phyloP scores from a whole-genome alignment of 2,888 invertebrate genomes.

The Hydrotaea diabolus region DNA sequence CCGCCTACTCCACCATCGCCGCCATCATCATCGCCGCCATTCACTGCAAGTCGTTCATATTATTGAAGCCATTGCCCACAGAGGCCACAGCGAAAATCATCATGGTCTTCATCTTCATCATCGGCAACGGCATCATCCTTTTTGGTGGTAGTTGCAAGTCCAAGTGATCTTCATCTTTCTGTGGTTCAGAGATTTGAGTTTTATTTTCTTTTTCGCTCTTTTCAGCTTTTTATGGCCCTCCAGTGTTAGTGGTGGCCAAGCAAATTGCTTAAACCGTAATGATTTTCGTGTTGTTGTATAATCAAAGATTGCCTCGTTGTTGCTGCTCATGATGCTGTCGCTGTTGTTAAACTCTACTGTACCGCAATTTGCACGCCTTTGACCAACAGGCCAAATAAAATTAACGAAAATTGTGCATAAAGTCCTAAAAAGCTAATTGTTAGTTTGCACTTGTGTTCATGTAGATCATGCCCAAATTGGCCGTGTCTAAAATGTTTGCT shows the following conservation, averaged over 20 bases:
- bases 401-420: slow-evolving; percentile 70
- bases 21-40: not conserved
- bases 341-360: slow-evolving; percentile 51
- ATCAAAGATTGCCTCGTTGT: slow-evolving; percentile 60
- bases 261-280: slow-evolving; percentile 70
- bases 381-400: slow-evolving; percentile 70
- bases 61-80: slow-evolving; percentile 36
- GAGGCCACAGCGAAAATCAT: slow-evolving; percentile 46
- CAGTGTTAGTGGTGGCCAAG: slow-evolving; percentile 57
- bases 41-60: slow-evolving; percentile 18
- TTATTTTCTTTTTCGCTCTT: slow-evolving; percentile 3
- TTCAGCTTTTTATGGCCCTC: slow-evolving; percentile 54
- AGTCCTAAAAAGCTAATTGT: slow-evolving; percentile 68
- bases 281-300: slow-evolving; percentile 68
- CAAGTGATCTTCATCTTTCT: slow-evolving; percentile 39
- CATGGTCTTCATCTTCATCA: slow-evolving; percentile 49
- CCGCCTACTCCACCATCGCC: not conserved
- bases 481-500: slow-evolving; percentile 58
- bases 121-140: no score
- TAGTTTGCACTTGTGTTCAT: slow-evolving; percentile 68
- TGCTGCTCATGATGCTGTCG: slow-evolving; percentile 21
- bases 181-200: slow-evolving; percentile 14
- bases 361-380: slow-evolving; percentile 70
- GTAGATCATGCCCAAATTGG: slow-evolving; percentile 67
- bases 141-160: slow-evolving; percentile 14